Conservation (phyloP, 2,113 vertebrate species). For the Triplophysa dalaica region DNA sequence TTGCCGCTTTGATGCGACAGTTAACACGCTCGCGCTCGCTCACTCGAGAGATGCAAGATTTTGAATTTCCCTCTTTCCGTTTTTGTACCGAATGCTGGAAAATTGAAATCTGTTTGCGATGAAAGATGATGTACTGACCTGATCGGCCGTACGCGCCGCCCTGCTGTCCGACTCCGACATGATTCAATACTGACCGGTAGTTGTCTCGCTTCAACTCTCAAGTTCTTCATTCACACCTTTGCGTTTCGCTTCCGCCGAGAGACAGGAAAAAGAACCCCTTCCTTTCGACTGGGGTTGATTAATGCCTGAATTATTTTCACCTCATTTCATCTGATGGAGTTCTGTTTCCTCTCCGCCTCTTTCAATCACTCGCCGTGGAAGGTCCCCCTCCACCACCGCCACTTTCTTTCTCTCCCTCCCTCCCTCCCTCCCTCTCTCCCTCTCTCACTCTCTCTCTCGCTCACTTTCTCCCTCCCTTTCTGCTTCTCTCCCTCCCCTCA, state of each 20-base stretch:
- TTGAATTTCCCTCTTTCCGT: conserved; percentile 13
- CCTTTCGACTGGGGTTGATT: conserved; percentile 80
- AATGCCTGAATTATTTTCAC: conserved; percentile 85
- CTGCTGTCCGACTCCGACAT: conserved; percentile 75
- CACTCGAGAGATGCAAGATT: conserved; percentile 2
- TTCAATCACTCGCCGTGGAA: conserved; percentile 79
- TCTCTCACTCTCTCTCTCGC: conserved; percentile 49
- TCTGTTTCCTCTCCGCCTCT: conserved; percentile 81
- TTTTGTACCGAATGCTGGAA: background rate
- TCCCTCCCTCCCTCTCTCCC: conserved; percentile 32
- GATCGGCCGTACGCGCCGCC: conserved; percentile 70
- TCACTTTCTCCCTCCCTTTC: conserved; percentile 59
- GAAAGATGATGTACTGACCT: conserved; percentile 72
- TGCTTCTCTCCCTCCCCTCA: conserved; percentile 45
- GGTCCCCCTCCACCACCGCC: conserved; percentile 44
- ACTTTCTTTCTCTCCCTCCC: conserved; percentile 43
- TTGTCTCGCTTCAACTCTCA: conserved; percentile 70
- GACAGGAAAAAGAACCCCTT: conserved; percentile 65
- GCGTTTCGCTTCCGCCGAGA: conserved; percentile 68
- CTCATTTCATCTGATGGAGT: conserved; percentile 84
- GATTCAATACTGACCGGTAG: conserved; percentile 72
- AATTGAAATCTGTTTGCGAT: background rate
- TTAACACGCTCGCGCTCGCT: conserved; percentile 63
- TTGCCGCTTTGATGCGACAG: conserved; percentile 78
- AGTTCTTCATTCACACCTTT: conserved; percentile 80